phyloP scores from a whole-genome alignment of 2,797 vertebrate genomes.

The Megaceryle alcyon region DNA sequence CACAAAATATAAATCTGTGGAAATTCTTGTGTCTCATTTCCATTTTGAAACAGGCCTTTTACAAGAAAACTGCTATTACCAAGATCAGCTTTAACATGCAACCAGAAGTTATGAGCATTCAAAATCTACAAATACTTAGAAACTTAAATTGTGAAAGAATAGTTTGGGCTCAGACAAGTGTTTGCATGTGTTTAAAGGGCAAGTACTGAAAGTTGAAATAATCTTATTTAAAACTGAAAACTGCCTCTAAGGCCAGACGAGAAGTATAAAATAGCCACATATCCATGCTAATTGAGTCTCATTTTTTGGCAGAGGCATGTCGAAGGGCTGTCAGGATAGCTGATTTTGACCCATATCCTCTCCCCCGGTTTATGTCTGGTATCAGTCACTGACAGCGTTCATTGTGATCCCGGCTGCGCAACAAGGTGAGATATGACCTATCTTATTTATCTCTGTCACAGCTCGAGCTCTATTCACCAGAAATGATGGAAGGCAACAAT shows the following conservation, averaged over 20 bases:
- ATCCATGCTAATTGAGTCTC: neutral
- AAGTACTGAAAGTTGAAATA: neutral
- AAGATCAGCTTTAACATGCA: neutral
- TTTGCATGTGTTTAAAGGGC: neutral
- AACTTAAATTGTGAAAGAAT: neutral
- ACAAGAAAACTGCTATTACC: neutral
- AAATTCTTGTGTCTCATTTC: neutral
- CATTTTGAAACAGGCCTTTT: neutral
- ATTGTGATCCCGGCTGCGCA: slow-evolving; percentile 68
- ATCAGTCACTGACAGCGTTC: slow-evolving; percentile 77
- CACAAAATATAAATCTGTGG: neutral
- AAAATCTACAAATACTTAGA: neutral
- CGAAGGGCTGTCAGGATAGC: neutral
- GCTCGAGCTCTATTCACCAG: slow-evolving; percentile 71
- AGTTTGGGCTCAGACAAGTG: neutral
- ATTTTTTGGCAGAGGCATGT: neutral
- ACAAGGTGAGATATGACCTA: slow-evolving; percentile 69
- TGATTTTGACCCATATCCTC: slow-evolving; percentile 64
- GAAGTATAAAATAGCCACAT: neutral
- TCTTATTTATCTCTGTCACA: slow-evolving; percentile 81
- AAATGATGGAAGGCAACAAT: slow-evolving; percentile 62
- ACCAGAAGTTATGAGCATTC: neutral
- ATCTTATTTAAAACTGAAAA: neutral
- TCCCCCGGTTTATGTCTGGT: slow-evolving; percentile 66
- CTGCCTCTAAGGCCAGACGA: neutral